phyloP scores from a whole-genome alignment of 2,797 vertebrate genomes.

The Urophycis tenuis region DNA sequence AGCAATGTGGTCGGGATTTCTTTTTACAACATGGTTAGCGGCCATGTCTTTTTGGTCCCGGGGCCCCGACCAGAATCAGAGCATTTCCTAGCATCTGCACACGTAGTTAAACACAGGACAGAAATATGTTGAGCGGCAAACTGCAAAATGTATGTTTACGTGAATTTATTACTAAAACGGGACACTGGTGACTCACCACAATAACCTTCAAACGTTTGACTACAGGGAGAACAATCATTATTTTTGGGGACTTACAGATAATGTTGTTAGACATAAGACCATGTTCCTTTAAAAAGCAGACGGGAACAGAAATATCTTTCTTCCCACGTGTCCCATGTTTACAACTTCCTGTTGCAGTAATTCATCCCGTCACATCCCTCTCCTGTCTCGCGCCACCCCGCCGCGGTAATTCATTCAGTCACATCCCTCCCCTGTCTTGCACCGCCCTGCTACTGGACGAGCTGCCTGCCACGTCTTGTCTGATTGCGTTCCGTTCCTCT shows the following conservation, averaged over 20 bases:
- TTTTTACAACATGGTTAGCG: constrained; percentile 44
- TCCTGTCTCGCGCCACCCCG: background rate
- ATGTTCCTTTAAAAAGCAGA: background rate
- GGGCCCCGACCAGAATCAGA: constrained; percentile 33
- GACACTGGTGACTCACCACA: constrained; percentile 16
- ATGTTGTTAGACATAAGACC: background rate
- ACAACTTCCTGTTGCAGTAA: background rate
- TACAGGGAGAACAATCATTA: constrained; percentile 4
- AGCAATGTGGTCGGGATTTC: constrained; percentile 7
- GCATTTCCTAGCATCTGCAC: constrained; percentile 30
- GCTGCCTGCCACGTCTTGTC: background rate
- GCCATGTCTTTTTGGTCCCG: constrained; percentile 35
- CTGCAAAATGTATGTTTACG: constrained; percentile 14
- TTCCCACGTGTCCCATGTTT: background rate
- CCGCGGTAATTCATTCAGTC: background rate
- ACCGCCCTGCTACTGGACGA: background rate
- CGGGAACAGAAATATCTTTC: background rate
- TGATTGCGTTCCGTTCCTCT: background rate
- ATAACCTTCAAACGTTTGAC: background rate
- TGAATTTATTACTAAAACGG: constrained; percentile 16
- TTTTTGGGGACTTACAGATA: constrained; percentile 23
- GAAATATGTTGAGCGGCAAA: constrained; percentile 28
- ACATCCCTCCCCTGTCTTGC: background rate
- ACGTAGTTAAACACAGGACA: constrained; percentile 26
- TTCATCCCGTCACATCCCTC: background rate